Percentiles rank a stretch among this genome's conserved stretches.
These are phyloP conservation scores for Papilio xuthus DNA, from an alignment of 1,140 invertebrate species.

Conservation along the genomic window DNA sequence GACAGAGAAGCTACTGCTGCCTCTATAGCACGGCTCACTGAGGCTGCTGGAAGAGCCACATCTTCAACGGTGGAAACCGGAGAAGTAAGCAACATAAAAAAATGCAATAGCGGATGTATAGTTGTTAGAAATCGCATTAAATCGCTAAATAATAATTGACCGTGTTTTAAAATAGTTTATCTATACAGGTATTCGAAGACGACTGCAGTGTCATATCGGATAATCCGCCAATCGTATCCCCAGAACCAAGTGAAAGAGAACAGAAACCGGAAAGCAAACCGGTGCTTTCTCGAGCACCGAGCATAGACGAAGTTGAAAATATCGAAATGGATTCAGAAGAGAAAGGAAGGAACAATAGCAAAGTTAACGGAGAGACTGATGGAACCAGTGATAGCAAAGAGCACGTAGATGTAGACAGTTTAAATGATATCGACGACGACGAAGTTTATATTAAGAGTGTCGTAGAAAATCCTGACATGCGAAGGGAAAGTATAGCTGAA, in stretches of 20 bases:
- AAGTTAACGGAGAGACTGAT: conserved; percentile 76
- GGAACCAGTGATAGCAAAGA: conserved; percentile 67
- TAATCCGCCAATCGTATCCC: conserved; percentile 79
- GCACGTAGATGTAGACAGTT: conserved; percentile 64
- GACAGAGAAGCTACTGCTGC: conserved; percentile 88
- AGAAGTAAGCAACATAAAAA: conserved; percentile 67
- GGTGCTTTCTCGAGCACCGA: conserved; percentile 67
- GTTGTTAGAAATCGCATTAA: no score
- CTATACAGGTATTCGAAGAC: conserved; percentile 82
- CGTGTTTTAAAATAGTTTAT: conserved; percentile 5
- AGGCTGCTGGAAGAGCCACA: conserved; percentile 66
- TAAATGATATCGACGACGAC: conserved; percentile 66
- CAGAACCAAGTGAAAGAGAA: conserved; percentile 75
- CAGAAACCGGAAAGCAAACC: conserved; percentile 70
- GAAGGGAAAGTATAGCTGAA: conserved; percentile 75
- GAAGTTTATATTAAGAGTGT: conserved; percentile 70
- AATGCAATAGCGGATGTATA: conserved; percentile 41
- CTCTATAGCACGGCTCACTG: conserved; percentile 84
- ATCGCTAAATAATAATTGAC: not conserved
- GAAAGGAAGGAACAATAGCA: conserved; percentile 57
- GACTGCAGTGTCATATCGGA: conserved; percentile 82
- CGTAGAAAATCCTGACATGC: conserved; percentile 75
- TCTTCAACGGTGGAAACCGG: conserved; percentile 54
- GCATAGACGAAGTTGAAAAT: conserved; percentile 77
- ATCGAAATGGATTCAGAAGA: conserved; percentile 77